Evolutionary conservation across 2,113 vertebrate genomes (phyloP), one percentile per base, ranked within the genome.

Genomic region (Lepus europaeus): DNA sequence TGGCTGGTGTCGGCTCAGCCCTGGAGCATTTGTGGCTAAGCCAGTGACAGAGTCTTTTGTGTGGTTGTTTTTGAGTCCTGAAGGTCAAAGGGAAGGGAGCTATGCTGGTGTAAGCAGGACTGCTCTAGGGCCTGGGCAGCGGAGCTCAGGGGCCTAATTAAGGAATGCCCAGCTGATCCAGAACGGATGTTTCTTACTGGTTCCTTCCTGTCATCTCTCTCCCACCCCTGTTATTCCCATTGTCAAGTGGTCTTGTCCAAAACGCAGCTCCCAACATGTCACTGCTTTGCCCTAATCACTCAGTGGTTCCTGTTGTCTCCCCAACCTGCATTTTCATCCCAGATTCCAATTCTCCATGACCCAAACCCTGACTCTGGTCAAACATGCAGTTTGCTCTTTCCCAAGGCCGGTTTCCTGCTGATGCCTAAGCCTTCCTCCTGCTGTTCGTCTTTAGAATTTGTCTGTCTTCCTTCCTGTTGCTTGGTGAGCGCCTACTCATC

Each of bases 1-100:
- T 11, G 27, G 59, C 17, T 6, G 59, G 20, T 53, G 76, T 45
- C 6, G 3, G 61, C 69, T 90, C 59, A n/a, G 76, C 45, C 53
- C 49, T 29, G 45, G 66, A 83, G 63, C 29, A 12, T 87, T 74
- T 23, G 8, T 19, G 81, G 49, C 56, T 91, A 56, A 85, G 91
- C 63, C 17, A 25, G 45, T 33, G 23, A 4, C 53, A 87, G 59
- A 91, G 90, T 81, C 68, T 73, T 95, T 93, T 27, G 51, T 14
- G 69, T 79, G 68, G 69, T 78, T 93, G 56, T 89, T 94, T 96
- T 77, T 95, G 95, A 83, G n/a, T 23, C 10, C 73, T 45, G 45
- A 29, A 81, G 72, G 61, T 69, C 66, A 12, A 68, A 94, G 73
- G 87, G 66, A 19, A 27, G 25, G 70, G 92, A 68, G 36, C 7